Conservation (phyloP, 2,888 invertebrate genomes). For the Formica aserva region DNA sequence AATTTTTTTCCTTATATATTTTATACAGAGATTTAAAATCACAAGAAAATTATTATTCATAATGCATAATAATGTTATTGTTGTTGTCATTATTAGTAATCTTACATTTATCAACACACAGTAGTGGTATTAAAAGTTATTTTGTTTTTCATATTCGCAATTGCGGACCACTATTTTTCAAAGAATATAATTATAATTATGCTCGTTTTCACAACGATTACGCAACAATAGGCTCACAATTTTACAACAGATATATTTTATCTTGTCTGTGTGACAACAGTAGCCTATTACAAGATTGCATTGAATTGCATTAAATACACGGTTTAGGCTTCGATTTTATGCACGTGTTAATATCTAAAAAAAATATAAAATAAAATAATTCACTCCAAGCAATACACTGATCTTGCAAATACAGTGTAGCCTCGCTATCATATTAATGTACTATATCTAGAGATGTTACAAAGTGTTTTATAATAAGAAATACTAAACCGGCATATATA, state of each 20-base stretch:
- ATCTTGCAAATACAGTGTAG: constrained; percentile 64
- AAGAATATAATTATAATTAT: constrained; percentile 38
- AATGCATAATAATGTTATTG: constrained; percentile 67
- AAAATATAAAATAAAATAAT: constrained; percentile 64
- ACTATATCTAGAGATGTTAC: neutral
- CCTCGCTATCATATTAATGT: constrained; percentile 46
- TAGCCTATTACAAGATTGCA: constrained; percentile 59
- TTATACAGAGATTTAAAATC: constrained; percentile 77
- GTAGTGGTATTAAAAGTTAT: constrained; percentile 79
- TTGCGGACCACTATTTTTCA: constrained; percentile 34
- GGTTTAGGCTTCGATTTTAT: constrained; percentile 64
- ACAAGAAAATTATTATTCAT: constrained; percentile 76
- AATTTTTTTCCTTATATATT: constrained; percentile 66
- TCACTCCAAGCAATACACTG: constrained; percentile 57
- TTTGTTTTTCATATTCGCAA: constrained; percentile 48
- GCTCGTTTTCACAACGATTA: constrained; percentile 28
- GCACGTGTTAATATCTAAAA: constrained; percentile 63
- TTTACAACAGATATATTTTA: constrained; percentile 33
- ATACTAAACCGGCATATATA: constrained; percentile 31
- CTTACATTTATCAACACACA: constrained; percentile 79
- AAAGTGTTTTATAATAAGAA: neutral
- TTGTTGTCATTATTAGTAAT: constrained; percentile 76
- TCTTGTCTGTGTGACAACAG: constrained; percentile 31
- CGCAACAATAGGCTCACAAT: constrained; percentile 6
- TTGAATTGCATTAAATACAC: constrained; percentile 64